phyloP scores from a whole-genome alignment of 1,140 invertebrate genomes.

The Drosophila novamexicana region DNA sequence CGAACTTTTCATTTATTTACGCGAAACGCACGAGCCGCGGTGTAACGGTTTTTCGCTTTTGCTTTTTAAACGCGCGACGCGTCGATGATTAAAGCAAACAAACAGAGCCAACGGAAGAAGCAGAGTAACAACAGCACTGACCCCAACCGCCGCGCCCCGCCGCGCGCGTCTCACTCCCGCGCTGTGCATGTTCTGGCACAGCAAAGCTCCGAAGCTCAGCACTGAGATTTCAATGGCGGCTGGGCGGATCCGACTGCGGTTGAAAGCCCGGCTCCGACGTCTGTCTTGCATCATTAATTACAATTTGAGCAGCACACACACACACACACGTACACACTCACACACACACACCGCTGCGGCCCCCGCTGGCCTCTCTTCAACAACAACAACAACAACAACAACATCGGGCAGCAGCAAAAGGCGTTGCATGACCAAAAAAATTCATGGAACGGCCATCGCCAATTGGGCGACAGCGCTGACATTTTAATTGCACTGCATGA shows the following conservation, averaged over 20 bases:
- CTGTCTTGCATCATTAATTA: conserved; percentile 82
- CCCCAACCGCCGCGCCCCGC: neutral
- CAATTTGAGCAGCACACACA: conserved; percentile 72
- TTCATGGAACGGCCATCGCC: conserved; percentile 17
- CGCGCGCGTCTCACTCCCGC: neutral
- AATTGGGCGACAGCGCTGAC: conserved; percentile 58
- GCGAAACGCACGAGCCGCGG: conserved; percentile 61
- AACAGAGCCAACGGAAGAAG: conserved; percentile 34
- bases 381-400: conserved; percentile 4
- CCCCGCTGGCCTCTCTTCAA: neutral
- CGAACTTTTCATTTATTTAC: conserved; percentile 81
- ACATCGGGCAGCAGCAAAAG: neutral
- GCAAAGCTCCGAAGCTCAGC: conserved; percentile 24
- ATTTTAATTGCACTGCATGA: conserved; percentile 81
- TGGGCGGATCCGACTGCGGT: conserved; percentile 32
- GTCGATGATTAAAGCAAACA: conserved; percentile 77
- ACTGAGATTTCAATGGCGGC: conserved; percentile 35
- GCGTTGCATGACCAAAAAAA: conserved; percentile 39
- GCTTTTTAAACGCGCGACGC: conserved; percentile 67
- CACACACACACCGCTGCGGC: conserved; percentile 8
- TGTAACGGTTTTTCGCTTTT: conserved; percentile 40
- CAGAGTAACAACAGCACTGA: conserved; percentile 26
- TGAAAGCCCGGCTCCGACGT: conserved; percentile 38
- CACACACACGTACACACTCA: neutral
- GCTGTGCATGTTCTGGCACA: neutral